These are phyloP conservation scores for Parauchenoglanis punctatus DNA, from an alignment of 2,797 vertebrate genomes.

Conservation along the genomic window DNA sequence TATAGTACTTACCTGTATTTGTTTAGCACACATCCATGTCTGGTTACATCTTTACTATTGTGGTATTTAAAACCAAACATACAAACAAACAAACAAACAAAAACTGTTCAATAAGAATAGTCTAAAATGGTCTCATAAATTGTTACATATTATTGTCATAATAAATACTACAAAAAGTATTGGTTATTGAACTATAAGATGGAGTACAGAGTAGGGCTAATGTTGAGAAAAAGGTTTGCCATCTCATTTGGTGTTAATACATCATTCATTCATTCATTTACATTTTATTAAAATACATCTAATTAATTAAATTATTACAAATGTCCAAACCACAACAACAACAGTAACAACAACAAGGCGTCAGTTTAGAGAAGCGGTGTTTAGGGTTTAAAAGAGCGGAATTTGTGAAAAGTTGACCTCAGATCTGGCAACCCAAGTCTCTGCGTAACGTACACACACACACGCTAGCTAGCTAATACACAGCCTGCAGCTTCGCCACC, in stretches of 20 bases:
- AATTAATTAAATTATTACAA: not conserved
- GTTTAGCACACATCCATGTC: not conserved
- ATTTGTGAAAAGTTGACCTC: too few relatives aligned
- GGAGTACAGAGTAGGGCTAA: not conserved
- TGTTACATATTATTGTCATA: not conserved
- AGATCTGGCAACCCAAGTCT: constrained; percentile 16
- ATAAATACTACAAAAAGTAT: too few relatives aligned
- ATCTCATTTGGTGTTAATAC: not conserved
- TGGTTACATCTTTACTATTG: not conserved
- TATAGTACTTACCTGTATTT: not conserved
- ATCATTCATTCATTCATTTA: not conserved
- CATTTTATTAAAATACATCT: not conserved
- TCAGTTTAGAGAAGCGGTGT: not conserved
- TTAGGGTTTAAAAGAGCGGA: not conserved
- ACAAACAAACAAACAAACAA: not conserved
- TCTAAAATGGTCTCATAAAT: not conserved
- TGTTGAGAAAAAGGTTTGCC: not conserved
- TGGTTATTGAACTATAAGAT: not conserved
- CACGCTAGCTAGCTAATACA: not conserved
- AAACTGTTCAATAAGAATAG: too few relatives aligned
- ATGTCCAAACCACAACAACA: not conserved
- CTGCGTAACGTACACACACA: not conserved
- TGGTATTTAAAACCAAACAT: not conserved
- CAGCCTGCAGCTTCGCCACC: constrained; percentile 67
- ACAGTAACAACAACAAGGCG: not conserved